A percentile compares a stretch with the other conserved stretches of the same genome.
Evolutionary conservation across 2,797 vertebrate genomes (phyloP).

Genomic region (Varecia variegata): DNA sequence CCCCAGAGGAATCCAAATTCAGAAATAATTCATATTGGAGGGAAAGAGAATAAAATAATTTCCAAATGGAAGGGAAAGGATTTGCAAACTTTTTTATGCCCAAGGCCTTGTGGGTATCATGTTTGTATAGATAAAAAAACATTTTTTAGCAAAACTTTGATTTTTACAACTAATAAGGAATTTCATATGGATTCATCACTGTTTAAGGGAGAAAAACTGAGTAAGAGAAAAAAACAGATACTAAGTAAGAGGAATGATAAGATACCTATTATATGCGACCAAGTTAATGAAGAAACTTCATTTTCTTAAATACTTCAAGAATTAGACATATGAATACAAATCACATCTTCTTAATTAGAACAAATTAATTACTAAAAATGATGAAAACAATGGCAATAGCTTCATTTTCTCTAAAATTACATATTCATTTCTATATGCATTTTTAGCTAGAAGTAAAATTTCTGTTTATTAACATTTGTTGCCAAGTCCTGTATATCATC

Average conservation of each 20-base stretch:
- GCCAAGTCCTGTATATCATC: slow-evolving; percentile 80
- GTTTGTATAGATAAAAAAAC: not conserved
- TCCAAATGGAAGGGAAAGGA: not conserved
- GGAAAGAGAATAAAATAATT: not conserved
- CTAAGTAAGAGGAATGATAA: not conserved
- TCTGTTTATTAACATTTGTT: slow-evolving; percentile 80
- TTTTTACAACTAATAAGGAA: slow-evolving; percentile 33
- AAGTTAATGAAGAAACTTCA: slow-evolving; percentile 48
- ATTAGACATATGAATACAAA: slow-evolving; percentile 67
- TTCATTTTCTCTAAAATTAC: slow-evolving; percentile 70
- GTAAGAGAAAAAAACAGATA: not conserved
- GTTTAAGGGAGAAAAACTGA: slow-evolving; percentile 24
- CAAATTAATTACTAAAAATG: slow-evolving; percentile 76
- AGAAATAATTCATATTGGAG: not conserved
- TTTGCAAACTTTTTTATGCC: not conserved
- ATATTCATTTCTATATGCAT: slow-evolving; percentile 62
- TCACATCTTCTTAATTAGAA: slow-evolving; percentile 73
- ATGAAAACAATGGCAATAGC: slow-evolving; percentile 58
- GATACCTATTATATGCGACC: not conserved
- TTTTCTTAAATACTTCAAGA: slow-evolving; percentile 55
- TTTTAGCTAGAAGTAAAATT: slow-evolving; percentile 69
- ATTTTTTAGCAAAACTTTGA: not conserved
- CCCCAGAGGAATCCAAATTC: not conserved
- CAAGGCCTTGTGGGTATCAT: not conserved
- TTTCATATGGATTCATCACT: not conserved